phyloP scores from a whole-genome alignment of 37 sponge, comb jelly and placozoan genomes.

The Chondrilla cf. caribensis region DNA sequence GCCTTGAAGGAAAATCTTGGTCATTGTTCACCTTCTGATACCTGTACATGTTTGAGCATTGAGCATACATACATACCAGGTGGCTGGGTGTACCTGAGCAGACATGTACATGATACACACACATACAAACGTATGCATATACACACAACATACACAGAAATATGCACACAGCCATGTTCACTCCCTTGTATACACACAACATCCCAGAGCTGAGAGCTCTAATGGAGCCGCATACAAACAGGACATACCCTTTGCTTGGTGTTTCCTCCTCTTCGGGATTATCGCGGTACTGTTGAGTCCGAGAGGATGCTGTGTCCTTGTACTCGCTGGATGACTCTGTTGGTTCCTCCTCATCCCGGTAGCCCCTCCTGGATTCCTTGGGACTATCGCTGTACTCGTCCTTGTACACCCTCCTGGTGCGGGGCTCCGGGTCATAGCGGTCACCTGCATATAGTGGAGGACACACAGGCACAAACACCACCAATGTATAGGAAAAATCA shows the following conservation, averaged over 20 bases:
- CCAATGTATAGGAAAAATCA: neutral
- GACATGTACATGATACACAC: neutral
- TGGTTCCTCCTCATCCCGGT: neutral
- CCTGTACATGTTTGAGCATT: neutral
- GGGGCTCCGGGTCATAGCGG: slow-evolving; percentile 68
- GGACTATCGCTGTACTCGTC: neutral
- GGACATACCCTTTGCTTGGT: slow-evolving; percentile 1
- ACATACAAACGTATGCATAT: neutral
- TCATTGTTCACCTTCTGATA: neutral
- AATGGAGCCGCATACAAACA: too few relatives aligned
- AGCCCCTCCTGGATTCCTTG: neutral
- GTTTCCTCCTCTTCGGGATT: neutral
- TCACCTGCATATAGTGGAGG: slow-evolving; percentile 38
- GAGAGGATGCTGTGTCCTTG: neutral
- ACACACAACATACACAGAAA: neutral
- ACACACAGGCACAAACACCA: too few relatives aligned
- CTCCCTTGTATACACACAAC: too few relatives aligned
- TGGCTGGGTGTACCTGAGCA: neutral
- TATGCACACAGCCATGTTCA: too few relatives aligned
- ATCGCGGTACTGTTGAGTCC: neutral
- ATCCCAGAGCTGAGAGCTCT: too few relatives aligned
- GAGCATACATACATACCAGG: neutral
- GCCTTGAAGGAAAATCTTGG: neutral
- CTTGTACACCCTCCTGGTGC: slow-evolving; percentile 23
- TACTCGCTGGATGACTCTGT: too few relatives aligned